These are phyloP conservation scores for Anoplolepis gracilipes DNA, from an alignment of 1,140 invertebrate species.

Conservation along the genomic window DNA sequence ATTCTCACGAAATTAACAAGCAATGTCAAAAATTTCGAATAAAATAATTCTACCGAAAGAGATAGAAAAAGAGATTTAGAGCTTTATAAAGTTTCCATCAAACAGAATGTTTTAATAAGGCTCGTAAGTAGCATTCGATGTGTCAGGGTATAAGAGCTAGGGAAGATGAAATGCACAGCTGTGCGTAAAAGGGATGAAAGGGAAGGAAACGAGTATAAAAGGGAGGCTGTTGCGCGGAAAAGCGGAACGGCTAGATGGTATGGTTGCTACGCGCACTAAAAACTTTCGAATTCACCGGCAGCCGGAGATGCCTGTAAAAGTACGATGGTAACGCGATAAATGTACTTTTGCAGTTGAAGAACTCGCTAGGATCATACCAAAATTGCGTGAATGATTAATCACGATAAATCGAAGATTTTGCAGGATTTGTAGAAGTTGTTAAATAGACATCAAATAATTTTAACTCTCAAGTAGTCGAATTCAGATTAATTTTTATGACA, in stretches of 20 bases:
- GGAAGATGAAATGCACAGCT: conserved; percentile 51
- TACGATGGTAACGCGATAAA: conserved; percentile 46
- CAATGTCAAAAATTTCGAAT: neutral
- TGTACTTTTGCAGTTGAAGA: conserved; percentile 11
- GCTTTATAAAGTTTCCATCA: conserved; percentile 45
- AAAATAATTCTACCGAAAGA: neutral
- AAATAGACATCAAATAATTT: neutral
- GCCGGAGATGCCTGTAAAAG: conserved; percentile 16
- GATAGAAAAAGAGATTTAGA: conserved; percentile 1
- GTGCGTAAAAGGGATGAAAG: conserved; percentile 60
- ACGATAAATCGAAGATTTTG: conserved; percentile 9
- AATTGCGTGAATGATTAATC: conserved; percentile 43
- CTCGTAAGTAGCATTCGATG: conserved; percentile 60
- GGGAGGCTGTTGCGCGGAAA: conserved; percentile 18
- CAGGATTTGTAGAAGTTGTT: neutral
- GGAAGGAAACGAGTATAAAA: conserved; percentile 42
- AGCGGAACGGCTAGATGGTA: neutral
- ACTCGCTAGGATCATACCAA: conserved; percentile 19
- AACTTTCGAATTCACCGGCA: conserved; percentile 18
- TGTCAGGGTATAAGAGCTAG: conserved; percentile 42
- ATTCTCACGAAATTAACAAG: neutral
- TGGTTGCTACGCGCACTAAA: conserved; percentile 9
- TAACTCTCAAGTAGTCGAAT: neutral
- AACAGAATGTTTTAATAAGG: conserved; percentile 70
- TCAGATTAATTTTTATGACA: neutral